Evolutionary conservation across 2,888 invertebrate species (phyloP).

Genomic region (Idaea aversata): DNA sequence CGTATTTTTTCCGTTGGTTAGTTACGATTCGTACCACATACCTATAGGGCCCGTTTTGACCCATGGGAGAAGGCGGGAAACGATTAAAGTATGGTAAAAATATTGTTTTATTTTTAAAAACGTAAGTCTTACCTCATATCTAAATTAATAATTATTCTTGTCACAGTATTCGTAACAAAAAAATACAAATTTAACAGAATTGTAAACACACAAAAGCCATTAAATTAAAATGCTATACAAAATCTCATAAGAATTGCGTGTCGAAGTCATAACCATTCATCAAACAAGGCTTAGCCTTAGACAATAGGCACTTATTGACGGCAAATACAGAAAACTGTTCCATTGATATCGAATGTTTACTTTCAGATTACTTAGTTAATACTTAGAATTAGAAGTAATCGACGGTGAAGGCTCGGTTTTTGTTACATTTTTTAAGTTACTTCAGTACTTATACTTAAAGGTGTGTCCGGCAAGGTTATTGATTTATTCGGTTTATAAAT

Average conservation of each 20-base stretch:
- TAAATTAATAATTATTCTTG: too few relatives aligned
- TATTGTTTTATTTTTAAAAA: too few relatives aligned
- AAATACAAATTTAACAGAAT: too few relatives aligned
- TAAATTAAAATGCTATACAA: neutral
- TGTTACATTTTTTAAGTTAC: constrained; percentile 37
- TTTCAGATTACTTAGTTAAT: neutral
- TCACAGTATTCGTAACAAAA: too few relatives aligned
- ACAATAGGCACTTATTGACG: constrained; percentile 6
- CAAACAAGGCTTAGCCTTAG: neutral
- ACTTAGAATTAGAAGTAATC: neutral
- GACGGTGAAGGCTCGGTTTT: constrained; percentile 35
- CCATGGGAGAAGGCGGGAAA: too few relatives aligned
- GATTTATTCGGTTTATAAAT: constrained; percentile 44
- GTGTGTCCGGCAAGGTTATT: constrained; percentile 50
- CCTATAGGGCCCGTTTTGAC: too few relatives aligned
- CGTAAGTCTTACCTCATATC: too few relatives aligned
- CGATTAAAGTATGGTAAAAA: too few relatives aligned
- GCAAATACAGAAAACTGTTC: constrained; percentile 8
- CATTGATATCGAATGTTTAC: neutral
- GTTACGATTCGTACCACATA: too few relatives aligned
- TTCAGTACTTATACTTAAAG: constrained; percentile 22
- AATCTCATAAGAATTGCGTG: neutral
- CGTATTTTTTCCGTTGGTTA: too few relatives aligned
- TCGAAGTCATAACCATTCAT: neutral
- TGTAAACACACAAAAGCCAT: too few relatives aligned